These are phyloP conservation scores for Cheilosia pagana DNA, from an alignment of 2,888 invertebrate species.

Conservation along the genomic window DNA sequence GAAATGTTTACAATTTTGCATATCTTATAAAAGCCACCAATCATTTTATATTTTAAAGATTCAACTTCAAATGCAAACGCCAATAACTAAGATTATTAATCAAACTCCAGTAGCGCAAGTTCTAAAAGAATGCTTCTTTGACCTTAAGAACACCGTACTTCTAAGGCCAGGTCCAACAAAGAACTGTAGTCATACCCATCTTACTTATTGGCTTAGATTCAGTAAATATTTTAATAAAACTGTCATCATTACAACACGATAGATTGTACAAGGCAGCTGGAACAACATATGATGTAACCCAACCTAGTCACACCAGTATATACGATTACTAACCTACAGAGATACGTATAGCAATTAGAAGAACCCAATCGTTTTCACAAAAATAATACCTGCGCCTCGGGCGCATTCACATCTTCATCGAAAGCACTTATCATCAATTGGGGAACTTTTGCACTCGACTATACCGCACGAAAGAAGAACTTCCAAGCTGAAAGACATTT, in stretches of 20 bases:
- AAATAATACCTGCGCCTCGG: conserved; percentile 35
- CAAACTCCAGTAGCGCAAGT: too few relatives aligned
- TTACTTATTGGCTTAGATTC: neutral
- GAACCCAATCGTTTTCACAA: conserved; percentile 21
- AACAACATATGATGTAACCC: conserved; percentile 60
- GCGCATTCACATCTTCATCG: conserved; percentile 46
- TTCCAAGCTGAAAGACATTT: conserved; percentile 34
- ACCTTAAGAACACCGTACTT: too few relatives aligned
- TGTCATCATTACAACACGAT: conserved; percentile 32
- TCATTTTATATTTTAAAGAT: too few relatives aligned
- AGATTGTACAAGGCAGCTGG: conserved; percentile 29
- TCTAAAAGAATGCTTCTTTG: too few relatives aligned
- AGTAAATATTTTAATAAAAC: conserved; percentile 26
- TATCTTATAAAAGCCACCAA: too few relatives aligned
- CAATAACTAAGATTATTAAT: too few relatives aligned
- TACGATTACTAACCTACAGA: conserved; percentile 23
- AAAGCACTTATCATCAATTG: conserved; percentile 43
- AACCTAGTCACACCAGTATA: conserved; percentile 42
- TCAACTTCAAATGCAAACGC: too few relatives aligned
- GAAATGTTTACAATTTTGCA: too few relatives aligned
- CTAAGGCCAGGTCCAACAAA: too few relatives aligned
- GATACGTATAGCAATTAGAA: conserved; percentile 55
- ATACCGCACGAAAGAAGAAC: conserved; percentile 9
- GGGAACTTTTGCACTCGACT: conserved; percentile 36
- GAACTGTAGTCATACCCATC: too few relatives aligned